Percentiles rank a stretch among this genome's conserved stretches.
phyloP scores from a whole-genome alignment of 2,113 vertebrate species.

The Atherinomorus stipes region DNA sequence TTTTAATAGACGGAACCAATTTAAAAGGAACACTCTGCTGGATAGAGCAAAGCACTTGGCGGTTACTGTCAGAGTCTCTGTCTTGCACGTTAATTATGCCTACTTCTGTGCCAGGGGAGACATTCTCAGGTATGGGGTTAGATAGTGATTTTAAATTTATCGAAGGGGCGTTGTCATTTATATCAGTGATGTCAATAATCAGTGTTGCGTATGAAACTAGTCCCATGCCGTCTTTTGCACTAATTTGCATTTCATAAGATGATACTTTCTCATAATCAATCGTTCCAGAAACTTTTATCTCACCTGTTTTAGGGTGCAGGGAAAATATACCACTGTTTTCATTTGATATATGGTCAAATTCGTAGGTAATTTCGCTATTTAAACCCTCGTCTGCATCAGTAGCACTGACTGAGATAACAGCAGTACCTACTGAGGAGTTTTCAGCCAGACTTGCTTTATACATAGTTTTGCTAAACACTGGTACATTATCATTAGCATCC shows the following conservation, averaged over 20 bases:
- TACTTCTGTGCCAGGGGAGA: too few species aligned
- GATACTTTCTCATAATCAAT: slow-evolving; percentile 80
- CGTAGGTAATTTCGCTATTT: slow-evolving; percentile 81
- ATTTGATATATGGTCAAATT: slow-evolving; percentile 76
- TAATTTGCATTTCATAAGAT: slow-evolving; percentile 81
- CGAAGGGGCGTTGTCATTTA: slow-evolving; percentile 86
- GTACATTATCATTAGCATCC: slow-evolving; percentile 78
- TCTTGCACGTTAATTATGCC: too few species aligned
- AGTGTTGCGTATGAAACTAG: slow-evolving; percentile 75
- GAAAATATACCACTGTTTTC: slow-evolving; percentile 17
- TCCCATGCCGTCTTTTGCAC: slow-evolving; percentile 81
- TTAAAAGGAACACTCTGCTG: too few species aligned
- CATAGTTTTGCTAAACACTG: slow-evolving; percentile 66
- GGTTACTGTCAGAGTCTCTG: too few species aligned
- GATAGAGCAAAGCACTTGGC: too few species aligned
- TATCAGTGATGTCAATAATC: slow-evolving; percentile 75
- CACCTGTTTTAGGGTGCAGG: slow-evolving; percentile 11
- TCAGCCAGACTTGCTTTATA: slow-evolving; percentile 66
- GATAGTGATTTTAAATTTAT: too few species aligned
- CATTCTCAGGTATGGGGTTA: too few species aligned
- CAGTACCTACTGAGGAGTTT: slow-evolving; percentile 42
- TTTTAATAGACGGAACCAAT: too few species aligned
- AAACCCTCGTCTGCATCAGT: slow-evolving; percentile 82
- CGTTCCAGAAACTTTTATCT: slow-evolving; percentile 44
- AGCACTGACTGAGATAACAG: slow-evolving; percentile 76